Percentiles rank a stretch among this genome's conserved stretches.
phyloP scores from a whole-genome alignment of 2,797 vertebrate genomes.

The Chrosomus eos region DNA sequence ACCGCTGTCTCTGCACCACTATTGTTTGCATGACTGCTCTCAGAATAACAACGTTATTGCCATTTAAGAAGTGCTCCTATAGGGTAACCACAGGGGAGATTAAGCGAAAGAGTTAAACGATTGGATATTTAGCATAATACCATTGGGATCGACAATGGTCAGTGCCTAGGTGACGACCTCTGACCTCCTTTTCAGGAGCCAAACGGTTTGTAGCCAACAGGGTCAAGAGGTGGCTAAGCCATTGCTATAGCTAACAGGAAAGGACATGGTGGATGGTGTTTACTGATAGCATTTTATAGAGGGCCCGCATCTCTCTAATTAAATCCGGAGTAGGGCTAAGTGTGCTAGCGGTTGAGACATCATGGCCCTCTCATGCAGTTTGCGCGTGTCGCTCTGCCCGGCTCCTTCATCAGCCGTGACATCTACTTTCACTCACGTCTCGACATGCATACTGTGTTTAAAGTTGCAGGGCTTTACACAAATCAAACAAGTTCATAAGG shows the following conservation, averaged over 20 bases:
- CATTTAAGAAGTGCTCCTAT: neutral
- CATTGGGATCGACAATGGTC: neutral
- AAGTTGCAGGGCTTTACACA: neutral
- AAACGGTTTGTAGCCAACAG: neutral
- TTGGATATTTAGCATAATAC: slow-evolving; percentile 49
- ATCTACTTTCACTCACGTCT: neutral
- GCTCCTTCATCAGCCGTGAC: slow-evolving; percentile 11
- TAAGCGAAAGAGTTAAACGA: slow-evolving; percentile 42
- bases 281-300: neutral
- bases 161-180: neutral
- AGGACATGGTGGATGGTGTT: slow-evolving; percentile 39
- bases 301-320: slow-evolving; percentile 3
- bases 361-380: neutral
- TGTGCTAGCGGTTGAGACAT: slow-evolving; percentile 1
- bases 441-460: neutral
- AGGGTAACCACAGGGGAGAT: slow-evolving; percentile 6
- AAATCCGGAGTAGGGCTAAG: slow-evolving; percentile 7
- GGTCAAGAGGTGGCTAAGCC: slow-evolving; percentile 53
- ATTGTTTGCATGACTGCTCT: slow-evolving; percentile 23
- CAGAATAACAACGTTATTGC: neutral
- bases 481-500: neutral
- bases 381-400: neutral
- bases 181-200: slow-evolving; percentile 35
- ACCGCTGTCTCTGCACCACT: neutral
- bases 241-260: slow-evolving; percentile 39